Evolutionary conservation across 2,888 invertebrate genomes (phyloP).

Genomic region (Erynnis tages): DNA sequence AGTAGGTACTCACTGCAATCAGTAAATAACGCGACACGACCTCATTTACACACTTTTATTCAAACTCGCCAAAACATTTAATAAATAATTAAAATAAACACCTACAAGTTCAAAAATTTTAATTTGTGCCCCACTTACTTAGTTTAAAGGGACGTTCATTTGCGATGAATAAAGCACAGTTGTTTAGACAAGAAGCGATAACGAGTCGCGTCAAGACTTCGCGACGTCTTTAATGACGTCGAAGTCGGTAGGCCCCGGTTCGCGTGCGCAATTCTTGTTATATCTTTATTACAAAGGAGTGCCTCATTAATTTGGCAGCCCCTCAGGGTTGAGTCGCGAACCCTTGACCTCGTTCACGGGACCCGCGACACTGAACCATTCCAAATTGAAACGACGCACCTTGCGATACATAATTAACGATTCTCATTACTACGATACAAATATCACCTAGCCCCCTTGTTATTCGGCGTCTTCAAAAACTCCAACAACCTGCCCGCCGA

Average conservation of each 20-base stretch:
- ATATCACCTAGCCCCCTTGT: constrained; percentile 44
- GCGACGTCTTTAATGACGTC: constrained; percentile 77
- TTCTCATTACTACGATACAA: constrained; percentile 73
- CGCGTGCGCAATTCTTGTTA: constrained; percentile 82
- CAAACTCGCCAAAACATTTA: not conserved
- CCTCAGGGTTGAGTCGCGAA: constrained; percentile 78
- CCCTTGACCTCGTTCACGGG: constrained; percentile 78
- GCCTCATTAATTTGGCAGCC: constrained; percentile 82
- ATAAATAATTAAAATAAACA: constrained; percentile 14
- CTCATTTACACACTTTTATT: constrained; percentile 1
- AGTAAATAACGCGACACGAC: not conserved
- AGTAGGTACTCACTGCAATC: constrained; percentile 8
- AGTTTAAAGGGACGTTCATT: constrained; percentile 30
- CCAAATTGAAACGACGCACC: constrained; percentile 71
- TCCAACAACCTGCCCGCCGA: constrained; percentile 34
- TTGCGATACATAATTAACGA: constrained; percentile 80
- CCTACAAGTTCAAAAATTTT: constrained; percentile 15
- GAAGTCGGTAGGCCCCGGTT: constrained; percentile 67
- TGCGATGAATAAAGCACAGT: constrained; percentile 53
- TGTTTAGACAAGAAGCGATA: constrained; percentile 73
- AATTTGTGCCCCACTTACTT: constrained; percentile 25
- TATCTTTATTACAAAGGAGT: constrained; percentile 83
- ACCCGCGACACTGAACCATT: constrained; percentile 69
- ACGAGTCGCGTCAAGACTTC: constrained; percentile 70
- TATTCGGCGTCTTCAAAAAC: constrained; percentile 30